Base-by-base conservation (phyloP, 2,797 vertebrate genomes). In the Fundulus diaphanus region DNA sequence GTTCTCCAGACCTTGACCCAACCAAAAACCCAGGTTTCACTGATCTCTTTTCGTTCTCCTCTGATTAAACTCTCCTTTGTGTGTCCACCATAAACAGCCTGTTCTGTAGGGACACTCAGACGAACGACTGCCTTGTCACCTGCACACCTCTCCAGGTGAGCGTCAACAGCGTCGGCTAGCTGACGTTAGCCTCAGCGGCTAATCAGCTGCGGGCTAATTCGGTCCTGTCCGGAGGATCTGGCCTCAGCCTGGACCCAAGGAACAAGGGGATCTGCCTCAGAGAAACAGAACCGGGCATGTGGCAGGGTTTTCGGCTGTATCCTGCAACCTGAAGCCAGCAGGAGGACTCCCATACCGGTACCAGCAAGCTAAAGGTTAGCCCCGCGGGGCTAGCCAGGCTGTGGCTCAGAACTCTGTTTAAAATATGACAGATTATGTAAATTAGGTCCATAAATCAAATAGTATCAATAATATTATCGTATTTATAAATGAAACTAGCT, bases 181-280 rank as follows among this genome's bases (percentile, higher is more conserved):
- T 80, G 69, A 42, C 37, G 72, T 78, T 87, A 85, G 79, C 78
- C 40, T 24, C 27, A 61, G 7, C 63, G 7, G 72, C 77, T 83
- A 82, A 37, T 9, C 48, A 57, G 77, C 42, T 65, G 37, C 3
- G n/a, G 1, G 35, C 16, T 59, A 51, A 7, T 20, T 59, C 54
- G n/a, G 57, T 11, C 24, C 5, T 31, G 31, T 9, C 13, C 7
- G 1, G 20, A 44, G 27, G 54, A 0, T 29, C 37, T 65, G 9
- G 0, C 3, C 8, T 49, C 51, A 74, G 5, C 66, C 1, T 2
- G 33, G 33, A 18, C 40, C 27, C 0, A 49, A 5, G 8, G 24
- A 29, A 5, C 20, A 16, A 2, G 31, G 5, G 49, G 3, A 33
- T 37, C 0, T 40, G 1, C 8, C 2, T 29, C 7, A 20, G 31